phyloP scores from a whole-genome alignment of 1,140 invertebrate genomes.

The Trypoxylus dichotomus region DNA sequence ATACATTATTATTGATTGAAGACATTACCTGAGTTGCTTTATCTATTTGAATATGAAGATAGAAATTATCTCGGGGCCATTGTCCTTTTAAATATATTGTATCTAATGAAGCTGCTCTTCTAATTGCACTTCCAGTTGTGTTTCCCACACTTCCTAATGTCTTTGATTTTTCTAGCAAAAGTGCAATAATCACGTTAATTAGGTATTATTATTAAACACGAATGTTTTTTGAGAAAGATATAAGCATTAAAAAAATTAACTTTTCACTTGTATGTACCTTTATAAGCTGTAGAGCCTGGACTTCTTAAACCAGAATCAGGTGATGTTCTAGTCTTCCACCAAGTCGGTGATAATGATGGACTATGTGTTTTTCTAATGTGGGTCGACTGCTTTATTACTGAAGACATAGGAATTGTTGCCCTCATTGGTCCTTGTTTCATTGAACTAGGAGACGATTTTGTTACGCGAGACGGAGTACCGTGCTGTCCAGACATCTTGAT shows the following conservation, averaged over 20 bases:
- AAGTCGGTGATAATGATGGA: conserved; percentile 66
- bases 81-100: conserved; percentile 76
- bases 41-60: conserved; percentile 71
- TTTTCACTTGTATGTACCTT: conserved; percentile 57
- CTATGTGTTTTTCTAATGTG: conserved; percentile 65
- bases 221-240: background rate
- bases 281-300: conserved; percentile 70
- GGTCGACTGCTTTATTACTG: conserved; percentile 65
- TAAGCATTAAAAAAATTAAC: background rate
- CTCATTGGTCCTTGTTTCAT: conserved; percentile 72
- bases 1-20: background rate
- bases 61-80: conserved; percentile 72
- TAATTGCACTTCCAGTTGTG: conserved; percentile 60
- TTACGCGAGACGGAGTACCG: conserved; percentile 59
- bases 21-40: conserved; percentile 74
- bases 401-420: conserved; percentile 72
- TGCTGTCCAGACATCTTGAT: conserved; percentile 42
- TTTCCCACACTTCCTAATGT: conserved; percentile 56
- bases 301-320: conserved; percentile 73
- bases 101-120: conserved; percentile 75
- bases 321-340: conserved; percentile 64
- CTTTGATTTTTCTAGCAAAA: conserved; percentile 63
- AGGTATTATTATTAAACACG: too few relatives aligned
- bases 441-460: conserved; percentile 69
- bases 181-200: background rate